These are phyloP conservation scores for Caenorhabditis sp. DNA, from an alignment of 2,888 invertebrate species.

Conservation along the genomic window DNA sequence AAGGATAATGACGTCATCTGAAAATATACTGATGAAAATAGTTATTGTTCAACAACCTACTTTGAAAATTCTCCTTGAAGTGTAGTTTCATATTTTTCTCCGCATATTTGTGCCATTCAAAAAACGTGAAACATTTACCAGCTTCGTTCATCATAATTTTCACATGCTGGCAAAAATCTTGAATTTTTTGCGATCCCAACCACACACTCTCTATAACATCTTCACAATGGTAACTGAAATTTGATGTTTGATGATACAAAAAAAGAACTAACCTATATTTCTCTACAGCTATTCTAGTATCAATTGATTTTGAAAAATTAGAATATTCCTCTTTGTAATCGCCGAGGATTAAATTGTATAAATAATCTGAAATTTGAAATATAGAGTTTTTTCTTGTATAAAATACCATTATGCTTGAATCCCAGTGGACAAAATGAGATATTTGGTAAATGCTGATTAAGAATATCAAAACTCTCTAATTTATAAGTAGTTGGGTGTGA, in stretches of 20 bases:
- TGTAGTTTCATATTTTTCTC: constrained; percentile 13
- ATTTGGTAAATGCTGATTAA: constrained; percentile 30
- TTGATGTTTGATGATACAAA: no score
- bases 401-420: constrained; percentile 23
- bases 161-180: constrained; percentile 11
- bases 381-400: no score
- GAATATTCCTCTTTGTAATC: background rate
- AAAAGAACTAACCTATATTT: constrained; percentile 4
- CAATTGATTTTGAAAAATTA: background rate
- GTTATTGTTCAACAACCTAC: constrained; percentile 1
- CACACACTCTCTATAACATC: constrained; percentile 19
- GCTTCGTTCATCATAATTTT: constrained; percentile 17
- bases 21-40: no score
- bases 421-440: constrained; percentile 39
- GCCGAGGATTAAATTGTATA: background rate
- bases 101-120: constrained; percentile 7
- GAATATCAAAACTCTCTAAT: constrained; percentile 20
- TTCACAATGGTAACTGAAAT: constrained; percentile 27
- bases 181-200: background rate
- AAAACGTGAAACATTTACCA: constrained; percentile 33
- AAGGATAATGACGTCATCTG: constrained; percentile 11
- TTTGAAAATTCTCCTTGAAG: constrained; percentile 9
- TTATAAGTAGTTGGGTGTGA: constrained; percentile 44
- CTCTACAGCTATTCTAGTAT: background rate
- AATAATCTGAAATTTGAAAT: constrained; percentile 1